Percentiles rank a stretch among this genome's conserved stretches.
Conservation (phyloP, 1,140 invertebrate species). For the Drosophila pseudoananassae region DNA sequence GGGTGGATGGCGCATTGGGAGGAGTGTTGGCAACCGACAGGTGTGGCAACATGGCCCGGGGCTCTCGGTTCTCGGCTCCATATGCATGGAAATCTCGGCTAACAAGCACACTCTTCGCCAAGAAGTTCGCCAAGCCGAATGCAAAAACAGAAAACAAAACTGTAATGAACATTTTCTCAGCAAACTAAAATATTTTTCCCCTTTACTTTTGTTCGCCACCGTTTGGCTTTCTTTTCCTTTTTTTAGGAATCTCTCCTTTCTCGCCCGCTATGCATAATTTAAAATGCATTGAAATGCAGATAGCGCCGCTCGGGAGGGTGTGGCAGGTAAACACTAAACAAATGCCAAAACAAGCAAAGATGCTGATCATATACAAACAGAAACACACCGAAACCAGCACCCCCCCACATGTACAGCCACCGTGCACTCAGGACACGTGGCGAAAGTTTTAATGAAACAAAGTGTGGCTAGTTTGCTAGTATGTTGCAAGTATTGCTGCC, state of each 20-base stretch:
- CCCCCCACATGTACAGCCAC: neutral
- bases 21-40: conserved; percentile 13
- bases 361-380: conserved; percentile 61
- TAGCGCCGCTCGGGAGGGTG: conserved; percentile 23
- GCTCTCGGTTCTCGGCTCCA: conserved; percentile 40
- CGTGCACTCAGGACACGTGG: conserved; percentile 54
- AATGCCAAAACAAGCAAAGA: conserved; percentile 70
- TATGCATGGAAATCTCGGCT: conserved; percentile 73
- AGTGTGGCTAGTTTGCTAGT: conserved; percentile 37
- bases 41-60: conserved; percentile 61
- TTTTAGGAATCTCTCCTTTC: neutral
- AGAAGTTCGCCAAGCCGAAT: conserved; percentile 36
- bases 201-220: conserved; percentile 7
- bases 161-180: conserved; percentile 66
- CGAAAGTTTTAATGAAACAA: conserved; percentile 80
- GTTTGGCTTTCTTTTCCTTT: conserved; percentile 15
- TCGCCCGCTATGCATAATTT: conserved; percentile 62
- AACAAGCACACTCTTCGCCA: conserved; percentile 59
- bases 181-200: conserved; percentile 42
- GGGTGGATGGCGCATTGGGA: too few relatives aligned
- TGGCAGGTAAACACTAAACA: conserved; percentile 59
- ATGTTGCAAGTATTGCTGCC: conserved; percentile 22
- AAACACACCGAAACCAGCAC: conserved; percentile 10
- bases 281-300: conserved; percentile 69
- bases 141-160: conserved; percentile 12